Conservation (phyloP, 2,113 vertebrate genomes). For the Porphyrio hochstetteri region DNA sequence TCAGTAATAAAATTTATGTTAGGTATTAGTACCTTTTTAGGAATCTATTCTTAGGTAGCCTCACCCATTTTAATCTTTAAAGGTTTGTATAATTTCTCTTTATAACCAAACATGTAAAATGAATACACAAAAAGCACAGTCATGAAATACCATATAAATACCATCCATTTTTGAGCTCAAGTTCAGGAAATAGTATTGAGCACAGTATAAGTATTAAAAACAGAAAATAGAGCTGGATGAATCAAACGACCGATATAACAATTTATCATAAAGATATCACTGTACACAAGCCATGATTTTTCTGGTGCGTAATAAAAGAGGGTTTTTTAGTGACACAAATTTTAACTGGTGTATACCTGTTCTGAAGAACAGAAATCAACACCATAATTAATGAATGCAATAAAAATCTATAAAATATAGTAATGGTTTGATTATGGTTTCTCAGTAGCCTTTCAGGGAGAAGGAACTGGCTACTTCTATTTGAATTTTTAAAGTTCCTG, state of each 20-base stretch:
- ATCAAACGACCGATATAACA: neutral
- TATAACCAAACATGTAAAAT: neutral
- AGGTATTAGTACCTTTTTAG: neutral
- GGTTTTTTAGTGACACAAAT: neutral
- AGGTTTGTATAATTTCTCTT: neutral
- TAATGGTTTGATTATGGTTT: neutral
- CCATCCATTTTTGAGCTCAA: neutral
- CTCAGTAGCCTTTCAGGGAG: neutral
- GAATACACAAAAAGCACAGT: neutral
- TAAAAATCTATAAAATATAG: neutral
- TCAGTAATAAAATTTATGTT: neutral
- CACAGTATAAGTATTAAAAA: neutral
- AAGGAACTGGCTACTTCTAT: neutral
- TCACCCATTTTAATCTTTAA: neutral
- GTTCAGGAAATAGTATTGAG: neutral
- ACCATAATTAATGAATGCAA: neutral
- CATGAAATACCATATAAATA: neutral
- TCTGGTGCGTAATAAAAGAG: neutral
- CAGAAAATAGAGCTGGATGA: neutral
- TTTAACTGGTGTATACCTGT: neutral
- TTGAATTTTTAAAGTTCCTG: neutral
- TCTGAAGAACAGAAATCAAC: neutral
- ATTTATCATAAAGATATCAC: neutral
- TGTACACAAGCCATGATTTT: neutral
- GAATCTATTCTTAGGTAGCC: neutral